Conservation (phyloP, 1,140 invertebrate species). For the Drosophila novamexicana region DNA sequence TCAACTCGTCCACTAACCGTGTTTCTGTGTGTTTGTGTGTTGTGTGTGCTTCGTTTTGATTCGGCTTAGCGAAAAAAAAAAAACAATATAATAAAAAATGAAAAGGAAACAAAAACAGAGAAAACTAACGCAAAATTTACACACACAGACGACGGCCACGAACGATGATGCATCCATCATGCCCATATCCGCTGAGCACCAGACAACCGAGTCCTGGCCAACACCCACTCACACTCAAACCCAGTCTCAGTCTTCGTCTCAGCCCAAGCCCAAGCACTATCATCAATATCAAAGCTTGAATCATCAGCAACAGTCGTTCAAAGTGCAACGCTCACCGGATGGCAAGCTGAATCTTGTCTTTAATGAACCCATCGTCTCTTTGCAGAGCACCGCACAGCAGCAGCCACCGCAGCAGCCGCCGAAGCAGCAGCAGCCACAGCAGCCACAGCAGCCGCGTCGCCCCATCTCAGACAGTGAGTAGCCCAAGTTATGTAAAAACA, state of each 20-base stretch:
- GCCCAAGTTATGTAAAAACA: neutral
- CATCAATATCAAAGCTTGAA: slow-evolving; percentile 74
- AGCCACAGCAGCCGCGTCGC: slow-evolving; percentile 18
- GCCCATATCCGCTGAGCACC: slow-evolving; percentile 62
- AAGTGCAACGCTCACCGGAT: slow-evolving; percentile 82
- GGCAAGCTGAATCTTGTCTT: slow-evolving; percentile 83
- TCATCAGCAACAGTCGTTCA: slow-evolving; percentile 72
- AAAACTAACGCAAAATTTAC: slow-evolving; percentile 66
- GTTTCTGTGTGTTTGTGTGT: slow-evolving; percentile 51
- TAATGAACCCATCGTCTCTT: slow-evolving; percentile 77
- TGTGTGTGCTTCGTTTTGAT: slow-evolving; percentile 36
- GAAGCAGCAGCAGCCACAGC: slow-evolving; percentile 3
- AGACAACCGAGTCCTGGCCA: slow-evolving; percentile 17
- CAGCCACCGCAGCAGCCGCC: slow-evolving; percentile 11
- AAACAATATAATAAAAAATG: neutral
- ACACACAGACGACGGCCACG: slow-evolving; percentile 69
- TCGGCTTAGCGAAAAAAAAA: slow-evolving; percentile 4
- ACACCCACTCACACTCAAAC: slow-evolving; percentile 14
- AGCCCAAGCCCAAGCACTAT: slow-evolving; percentile 55
- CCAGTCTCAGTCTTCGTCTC: slow-evolving; percentile 20
- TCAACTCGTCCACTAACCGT: slow-evolving; percentile 32
- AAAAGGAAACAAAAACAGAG: neutral
- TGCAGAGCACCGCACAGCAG: slow-evolving; percentile 47
- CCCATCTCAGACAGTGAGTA: slow-evolving; percentile 63
- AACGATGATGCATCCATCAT: slow-evolving; percentile 74